These are phyloP conservation scores for Pelobates fuscus DNA, from an alignment of 2,113 vertebrate species.

Conservation along the genomic window DNA sequence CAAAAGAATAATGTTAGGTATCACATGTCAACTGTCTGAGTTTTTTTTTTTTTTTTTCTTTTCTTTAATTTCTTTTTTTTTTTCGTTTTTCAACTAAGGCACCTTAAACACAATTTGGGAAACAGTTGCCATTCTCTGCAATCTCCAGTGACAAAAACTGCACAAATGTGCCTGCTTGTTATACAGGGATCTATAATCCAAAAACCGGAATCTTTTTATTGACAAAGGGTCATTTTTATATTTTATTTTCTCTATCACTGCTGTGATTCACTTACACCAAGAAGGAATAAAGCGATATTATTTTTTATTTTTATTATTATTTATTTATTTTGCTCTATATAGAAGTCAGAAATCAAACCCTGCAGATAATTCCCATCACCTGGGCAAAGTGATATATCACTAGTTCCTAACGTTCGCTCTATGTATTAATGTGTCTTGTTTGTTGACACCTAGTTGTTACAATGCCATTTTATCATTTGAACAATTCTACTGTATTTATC, in stretches of 20 bases:
- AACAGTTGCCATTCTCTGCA: too few relatives aligned
- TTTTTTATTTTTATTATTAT: too few relatives aligned
- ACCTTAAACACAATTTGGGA: slow-evolving; percentile 19
- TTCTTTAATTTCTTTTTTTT: background rate
- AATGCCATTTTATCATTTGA: slow-evolving; percentile 29
- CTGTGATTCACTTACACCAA: too few relatives aligned
- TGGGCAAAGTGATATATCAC: slow-evolving; percentile 29
- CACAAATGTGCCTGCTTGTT: background rate
- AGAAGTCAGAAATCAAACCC: background rate
- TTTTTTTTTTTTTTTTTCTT: background rate
- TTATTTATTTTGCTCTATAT: background rate
- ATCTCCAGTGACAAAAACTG: background rate
- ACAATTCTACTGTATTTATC: slow-evolving; percentile 31
- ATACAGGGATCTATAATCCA: too few relatives aligned
- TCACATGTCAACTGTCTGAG: slow-evolving; percentile 28
- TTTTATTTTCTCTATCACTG: too few relatives aligned
- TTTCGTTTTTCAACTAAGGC: too few relatives aligned
- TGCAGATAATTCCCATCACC: background rate
- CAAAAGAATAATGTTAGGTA: slow-evolving; percentile 28
- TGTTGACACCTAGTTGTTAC: slow-evolving; percentile 44
- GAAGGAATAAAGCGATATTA: too few relatives aligned
- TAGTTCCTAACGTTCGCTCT: slow-evolving; percentile 8
- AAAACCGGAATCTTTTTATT: too few relatives aligned
- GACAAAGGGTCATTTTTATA: too few relatives aligned
- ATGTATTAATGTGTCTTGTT: slow-evolving; percentile 40